Evolutionary conservation across 2,113 vertebrate genomes (phyloP), one percentile per base, ranked within the genome.

Genomic region (Oryzias melastigma): DNA sequence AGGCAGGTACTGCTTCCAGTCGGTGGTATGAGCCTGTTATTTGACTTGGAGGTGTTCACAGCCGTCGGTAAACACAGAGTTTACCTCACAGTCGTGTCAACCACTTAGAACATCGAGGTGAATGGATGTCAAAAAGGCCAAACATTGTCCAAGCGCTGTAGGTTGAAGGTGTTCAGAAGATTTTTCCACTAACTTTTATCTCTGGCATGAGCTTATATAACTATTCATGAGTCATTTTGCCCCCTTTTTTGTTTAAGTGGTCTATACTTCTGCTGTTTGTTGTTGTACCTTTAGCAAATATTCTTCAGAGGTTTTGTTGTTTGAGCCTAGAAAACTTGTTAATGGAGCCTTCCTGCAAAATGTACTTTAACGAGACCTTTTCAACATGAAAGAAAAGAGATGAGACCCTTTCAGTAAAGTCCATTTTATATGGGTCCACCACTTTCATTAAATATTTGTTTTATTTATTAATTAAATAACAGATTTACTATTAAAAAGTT

Each of bases 11-110:
- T 58, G 17, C 35, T 58, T 61, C 58, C 54, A 52, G 65, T 67
- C 44, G 60, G 67, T 45, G 54, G 45, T 29, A 64, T 61, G 65
- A 58, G 74, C 61, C 52, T 68, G 49, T n/a, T 89, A 17, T 90
- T 87, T 90, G 84, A 77, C 81, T 84, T 84, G 20, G 52, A 85
- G 88, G 88, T 10, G 85, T 85, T 66, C 44, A 41, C 86, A 76
- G 68, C 73, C 84, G 59, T 83, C 19, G 27, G 85, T 82, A 85
- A 88, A 90, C 7, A 35, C 7, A 35, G 54, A 57, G 12, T 54
- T 14, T 65, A 58, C 76, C 80, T 73, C 1, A 5, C 5, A 77
- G 77, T 57, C 15, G 6, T 43, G 53, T 52, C 52, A 58, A 56
- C 59, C 40, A 62, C 24, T 49, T 14, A 18, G 18, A 12, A 12